Conservation (phyloP, 2,797 vertebrate species). For the Gymnoscopelus braueri region DNA sequence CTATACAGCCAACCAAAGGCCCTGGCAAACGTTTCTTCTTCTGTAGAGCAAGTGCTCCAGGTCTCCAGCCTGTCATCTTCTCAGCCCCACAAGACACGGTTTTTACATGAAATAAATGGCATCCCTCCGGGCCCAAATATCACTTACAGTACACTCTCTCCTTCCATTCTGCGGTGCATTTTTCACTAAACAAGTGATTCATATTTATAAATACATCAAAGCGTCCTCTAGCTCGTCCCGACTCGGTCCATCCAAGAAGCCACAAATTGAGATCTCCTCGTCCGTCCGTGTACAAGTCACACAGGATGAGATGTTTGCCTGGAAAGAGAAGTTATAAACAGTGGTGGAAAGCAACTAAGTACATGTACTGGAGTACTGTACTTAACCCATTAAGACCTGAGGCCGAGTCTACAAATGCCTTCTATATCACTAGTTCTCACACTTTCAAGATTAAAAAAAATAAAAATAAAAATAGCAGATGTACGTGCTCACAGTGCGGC, state of each 20-base stretch:
- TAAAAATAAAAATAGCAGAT: too few relatives aligned
- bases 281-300: slow-evolving; percentile 37
- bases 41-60: slow-evolving; percentile 19
- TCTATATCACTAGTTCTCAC: too few relatives aligned
- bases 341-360: too few relatives aligned
- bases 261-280: slow-evolving; percentile 70
- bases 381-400: too few relatives aligned
- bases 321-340: slow-evolving; percentile 70
- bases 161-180: slow-evolving; percentile 63
- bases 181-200: slow-evolving; percentile 70
- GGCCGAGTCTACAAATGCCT: too few relatives aligned
- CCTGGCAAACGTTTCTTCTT: neutral
- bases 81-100: slow-evolving; percentile 22
- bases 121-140: slow-evolving; percentile 51
- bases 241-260: slow-evolving; percentile 59
- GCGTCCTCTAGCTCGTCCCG: slow-evolving; percentile 52
- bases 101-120: slow-evolving; percentile 59
- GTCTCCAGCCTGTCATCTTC: slow-evolving; percentile 3
- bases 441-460: too few relatives aligned
- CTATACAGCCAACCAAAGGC: too few relatives aligned
- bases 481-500: too few relatives aligned
- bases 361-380: too few relatives aligned
- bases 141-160: slow-evolving; percentile 31
- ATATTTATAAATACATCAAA: slow-evolving; percentile 77
- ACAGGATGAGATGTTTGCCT: slow-evolving; percentile 64